These are phyloP conservation scores for Haemorhous mexicanus DNA, from an alignment of 2,113 vertebrate genomes.

Conservation along the genomic window DNA sequence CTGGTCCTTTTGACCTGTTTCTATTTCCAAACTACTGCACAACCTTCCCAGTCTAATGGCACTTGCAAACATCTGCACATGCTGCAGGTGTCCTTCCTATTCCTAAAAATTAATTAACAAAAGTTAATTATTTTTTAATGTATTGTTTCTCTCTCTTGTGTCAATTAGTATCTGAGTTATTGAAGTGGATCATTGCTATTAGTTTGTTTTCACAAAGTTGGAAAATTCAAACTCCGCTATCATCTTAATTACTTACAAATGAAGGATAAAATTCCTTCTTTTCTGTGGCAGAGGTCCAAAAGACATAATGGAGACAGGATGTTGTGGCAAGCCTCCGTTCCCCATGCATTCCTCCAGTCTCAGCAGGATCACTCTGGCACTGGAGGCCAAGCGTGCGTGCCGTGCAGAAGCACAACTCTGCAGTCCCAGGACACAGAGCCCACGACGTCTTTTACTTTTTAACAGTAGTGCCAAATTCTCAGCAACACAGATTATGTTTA, in stretches of 20 bases:
- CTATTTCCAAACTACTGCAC: background rate
- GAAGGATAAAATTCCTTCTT: constrained; percentile 20
- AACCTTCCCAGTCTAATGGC: background rate
- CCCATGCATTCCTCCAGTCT: background rate
- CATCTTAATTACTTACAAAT: constrained; percentile 53
- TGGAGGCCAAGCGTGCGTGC: background rate
- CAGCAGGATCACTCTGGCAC: background rate
- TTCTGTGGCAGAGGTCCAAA: constrained; percentile 2
- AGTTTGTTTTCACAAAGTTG: constrained; percentile 51
- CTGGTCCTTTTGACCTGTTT: background rate
- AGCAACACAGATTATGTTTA: background rate
- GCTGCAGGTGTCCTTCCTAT: constrained; percentile 30
- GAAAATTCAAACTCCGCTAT: constrained; percentile 17
- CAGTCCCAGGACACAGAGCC: background rate
- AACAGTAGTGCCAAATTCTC: background rate
- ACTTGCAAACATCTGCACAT: background rate
- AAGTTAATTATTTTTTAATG: constrained; percentile 64
- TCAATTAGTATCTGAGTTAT: constrained; percentile 47
- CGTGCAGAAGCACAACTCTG: accelerated
- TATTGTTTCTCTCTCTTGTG: constrained; percentile 44
- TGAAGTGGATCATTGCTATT: constrained; percentile 52
- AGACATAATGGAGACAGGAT: background rate
- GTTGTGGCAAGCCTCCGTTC: background rate
- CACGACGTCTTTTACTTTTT: background rate
- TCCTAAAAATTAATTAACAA: constrained; percentile 57